Conservation (phyloP, 2,113 vertebrate genomes). For the Melanotaenia duboulayi region DNA sequence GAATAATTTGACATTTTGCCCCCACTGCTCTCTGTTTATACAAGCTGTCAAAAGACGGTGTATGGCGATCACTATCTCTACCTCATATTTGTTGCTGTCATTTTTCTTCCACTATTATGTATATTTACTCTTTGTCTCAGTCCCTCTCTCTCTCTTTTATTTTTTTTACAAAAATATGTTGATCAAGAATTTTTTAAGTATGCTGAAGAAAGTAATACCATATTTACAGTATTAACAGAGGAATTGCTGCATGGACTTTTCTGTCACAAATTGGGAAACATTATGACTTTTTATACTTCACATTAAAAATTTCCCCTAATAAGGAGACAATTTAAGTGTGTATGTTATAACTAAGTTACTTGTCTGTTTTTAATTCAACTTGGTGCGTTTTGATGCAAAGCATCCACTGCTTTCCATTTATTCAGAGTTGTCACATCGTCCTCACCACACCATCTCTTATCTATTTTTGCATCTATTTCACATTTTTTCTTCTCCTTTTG, state of each 20-base stretch:
- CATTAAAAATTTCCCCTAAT: neutral
- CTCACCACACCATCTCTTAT: neutral
- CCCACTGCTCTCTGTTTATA: conserved; percentile 22
- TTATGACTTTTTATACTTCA: neutral
- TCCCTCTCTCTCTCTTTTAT: no score
- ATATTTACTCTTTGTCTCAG: no score
- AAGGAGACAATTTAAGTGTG: neutral
- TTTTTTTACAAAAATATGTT: no score
- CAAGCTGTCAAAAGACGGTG: conserved; percentile 25
- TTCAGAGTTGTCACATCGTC: conserved; percentile 10
- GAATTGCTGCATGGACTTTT: neutral
- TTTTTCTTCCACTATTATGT: neutral
- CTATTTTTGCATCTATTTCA: neutral
- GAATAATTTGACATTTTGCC: conserved; percentile 43
- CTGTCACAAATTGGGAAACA: neutral
- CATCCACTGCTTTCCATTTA: conserved; percentile 19
- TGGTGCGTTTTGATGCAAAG: neutral
- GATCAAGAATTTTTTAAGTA: no score
- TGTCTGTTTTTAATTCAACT: neutral
- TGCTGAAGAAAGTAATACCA: no score
- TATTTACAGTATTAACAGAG: no score
- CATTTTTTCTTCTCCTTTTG: conserved; percentile 35
- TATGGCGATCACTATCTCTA: conserved; percentile 2
- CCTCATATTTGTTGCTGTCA: conserved; percentile 4
- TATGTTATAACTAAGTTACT: neutral